phyloP scores from a whole-genome alignment of 2,797 vertebrate genomes.

The Enteromius viviparus region DNA sequence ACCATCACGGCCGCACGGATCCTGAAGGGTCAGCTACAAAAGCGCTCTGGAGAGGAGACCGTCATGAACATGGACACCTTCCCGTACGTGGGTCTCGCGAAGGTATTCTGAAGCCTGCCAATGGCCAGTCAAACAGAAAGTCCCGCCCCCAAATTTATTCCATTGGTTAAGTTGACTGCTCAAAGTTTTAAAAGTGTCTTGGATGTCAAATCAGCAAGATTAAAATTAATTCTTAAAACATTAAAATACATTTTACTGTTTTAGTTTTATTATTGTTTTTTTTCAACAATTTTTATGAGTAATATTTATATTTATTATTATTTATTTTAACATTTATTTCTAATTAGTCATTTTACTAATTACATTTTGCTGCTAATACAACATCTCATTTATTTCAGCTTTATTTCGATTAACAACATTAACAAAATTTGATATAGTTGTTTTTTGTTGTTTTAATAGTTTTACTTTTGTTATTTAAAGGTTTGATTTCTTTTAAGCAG shows the following conservation, averaged over 20 bases:
- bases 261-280: too few relatives aligned
- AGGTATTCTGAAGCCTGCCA: conserved; percentile 64
- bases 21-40: conserved; percentile 80
- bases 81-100: conserved; percentile 74
- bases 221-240: background rate
- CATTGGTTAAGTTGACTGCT: background rate
- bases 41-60: conserved; percentile 76
- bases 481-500: background rate
- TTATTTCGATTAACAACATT: too few relatives aligned
- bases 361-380: too few relatives aligned
- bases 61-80: conserved; percentile 83
- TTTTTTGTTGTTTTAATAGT: too few relatives aligned
- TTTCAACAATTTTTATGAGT: too few relatives aligned
- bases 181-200: background rate
- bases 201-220: background rate
- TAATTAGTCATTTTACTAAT: too few relatives aligned
- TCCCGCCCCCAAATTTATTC: background rate
- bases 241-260: too few relatives aligned
- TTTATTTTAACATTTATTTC: too few relatives aligned
- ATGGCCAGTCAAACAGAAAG: background rate
- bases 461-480: background rate
- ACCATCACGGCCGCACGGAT: conserved; percentile 79
- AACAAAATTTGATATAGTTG: too few relatives aligned
- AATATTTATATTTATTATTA: too few relatives aligned
- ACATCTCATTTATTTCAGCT: too few relatives aligned